Evolutionary conservation across 2,797 vertebrate species (phyloP), one percentile per base, ranked within the genome.

Genomic region (Brotula barbata): DNA sequence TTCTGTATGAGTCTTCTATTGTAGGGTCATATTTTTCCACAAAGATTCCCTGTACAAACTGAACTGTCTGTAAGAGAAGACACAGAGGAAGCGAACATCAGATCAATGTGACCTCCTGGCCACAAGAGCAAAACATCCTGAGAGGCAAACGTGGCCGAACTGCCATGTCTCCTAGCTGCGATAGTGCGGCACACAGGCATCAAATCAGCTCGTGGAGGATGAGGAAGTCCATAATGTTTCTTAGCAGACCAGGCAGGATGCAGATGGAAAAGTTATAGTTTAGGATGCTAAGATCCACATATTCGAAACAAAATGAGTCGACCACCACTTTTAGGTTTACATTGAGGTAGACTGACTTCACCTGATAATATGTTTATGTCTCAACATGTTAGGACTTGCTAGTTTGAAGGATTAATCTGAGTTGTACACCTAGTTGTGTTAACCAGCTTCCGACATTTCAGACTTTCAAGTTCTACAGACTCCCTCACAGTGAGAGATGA

Each of bases 21-120:
- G 96, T 98, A 47, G 97, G 97, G 88, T 99, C 97, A 68, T 98
- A 99, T 85, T 99, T 98, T 91, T 99, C 97, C 89, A 99, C 97
- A 89, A 99, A 99, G 91, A 99, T 99, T 85, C 97, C 97, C 93
- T 99, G 97, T 89, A 99, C 96, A 89, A 99, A 98, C 86, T 99
- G 97, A 85, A 99, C 97, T 39, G 87, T 87, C 87, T 89, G 78
- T 10, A 68, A 33, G 74, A 3, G 60, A 28, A 73, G 21, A 47
- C 23, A 49, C 41, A 75, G 23, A 89, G 40, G 85, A 65, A 50
- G 73, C 10, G 82, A 20, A 82, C 28, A 71, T 31, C 16, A 87
- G 62, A 66, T 64, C 23, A 47, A 15, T 43, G 50, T 20, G 50
- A 66, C 51, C 47, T 60, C 22, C 10, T 0, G 0, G 19, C 6